A percentile compares a stretch with the other conserved stretches of the same genome.
Evolutionary conservation across 2,113 vertebrate genomes (phyloP).

Genomic region (Gopherus flavomarginatus): DNA sequence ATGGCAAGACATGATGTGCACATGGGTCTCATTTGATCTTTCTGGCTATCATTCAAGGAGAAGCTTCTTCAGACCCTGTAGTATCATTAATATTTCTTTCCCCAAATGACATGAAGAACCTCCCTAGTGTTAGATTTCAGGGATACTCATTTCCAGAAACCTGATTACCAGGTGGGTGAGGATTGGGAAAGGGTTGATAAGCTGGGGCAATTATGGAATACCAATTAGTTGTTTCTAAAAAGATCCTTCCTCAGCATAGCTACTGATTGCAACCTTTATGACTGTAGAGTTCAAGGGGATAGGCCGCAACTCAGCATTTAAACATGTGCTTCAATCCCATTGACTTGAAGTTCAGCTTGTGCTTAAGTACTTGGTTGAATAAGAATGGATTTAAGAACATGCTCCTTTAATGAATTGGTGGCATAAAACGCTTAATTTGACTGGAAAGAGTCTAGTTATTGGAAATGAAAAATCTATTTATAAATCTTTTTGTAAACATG

Average conservation of each 20-base stretch:
- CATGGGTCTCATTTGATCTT: background rate
- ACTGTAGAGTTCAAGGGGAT: background rate
- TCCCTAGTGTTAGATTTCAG: background rate
- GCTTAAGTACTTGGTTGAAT: background rate
- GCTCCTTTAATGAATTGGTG: background rate
- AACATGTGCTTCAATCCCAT: background rate
- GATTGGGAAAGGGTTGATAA: background rate
- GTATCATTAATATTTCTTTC: background rate
- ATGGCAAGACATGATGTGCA: background rate
- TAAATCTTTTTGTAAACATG: background rate
- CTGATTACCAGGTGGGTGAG: background rate
- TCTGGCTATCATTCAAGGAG: background rate
- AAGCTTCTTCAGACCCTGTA: background rate
- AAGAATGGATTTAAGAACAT: background rate
- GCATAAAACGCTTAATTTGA: background rate
- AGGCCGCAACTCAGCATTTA: background rate
- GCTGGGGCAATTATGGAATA: background rate
- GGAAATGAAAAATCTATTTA: background rate
- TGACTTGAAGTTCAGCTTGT: background rate
- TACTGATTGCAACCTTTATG: background rate
- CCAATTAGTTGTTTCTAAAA: background rate
- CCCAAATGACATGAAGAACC: background rate
- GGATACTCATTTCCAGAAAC: background rate
- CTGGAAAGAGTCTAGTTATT: background rate
- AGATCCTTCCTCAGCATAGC: fast-evolving